Evolutionary conservation across 1,140 invertebrate genomes (phyloP), one percentile per base, ranked within the genome.

Genomic region (Heliconius hewitsoni): DNA sequence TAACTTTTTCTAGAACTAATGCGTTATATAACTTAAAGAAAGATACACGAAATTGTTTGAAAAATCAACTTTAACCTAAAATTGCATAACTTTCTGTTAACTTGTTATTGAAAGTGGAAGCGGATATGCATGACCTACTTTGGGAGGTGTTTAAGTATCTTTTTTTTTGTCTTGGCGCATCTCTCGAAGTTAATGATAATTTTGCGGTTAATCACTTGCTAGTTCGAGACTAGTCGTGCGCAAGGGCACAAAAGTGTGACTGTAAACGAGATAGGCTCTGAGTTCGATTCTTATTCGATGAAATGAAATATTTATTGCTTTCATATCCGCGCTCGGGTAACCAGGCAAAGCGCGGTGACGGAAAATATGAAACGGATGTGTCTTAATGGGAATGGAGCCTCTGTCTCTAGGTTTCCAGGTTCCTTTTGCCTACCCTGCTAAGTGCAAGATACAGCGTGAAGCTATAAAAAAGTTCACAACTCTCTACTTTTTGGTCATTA

Each of bases 31-130:
- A 66, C 60, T 18, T 66, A 30, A 66, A 66, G 60, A 60, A 66
- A 66, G 60, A 60, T 23, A 23, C 13, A 66, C 60, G 42, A 66
- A 30, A 30, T 66, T 66, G 60, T 30, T 66, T 66, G n/a, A 60
- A 66, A 66, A 66, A 66, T 66, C 60, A 66, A 13, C 60, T 66
- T 66, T 66, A 66, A 30, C 60, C 60, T 30, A 66, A 66, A 66
- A 66, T 66, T 66, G 27, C 60, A 66, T 66, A 66, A 66, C 27
- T n/a, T 30, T 30, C 60, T 30, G 60, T 30, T 66, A 66, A 66
- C 60, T 66, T 66, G 60, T 30, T 66, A 66, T 66, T 66, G 60
- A 66, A 66, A 66, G 60, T 66, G 60, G 60, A 66, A 66, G 60
- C 60, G 60, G 60, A 66, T 66, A 66, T 30, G 23, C 60, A 16